Evolutionary conservation across 2,113 vertebrate species (phyloP), one percentile per base, ranked within the genome.

Genomic region (Tachuris rubrigastra): DNA sequence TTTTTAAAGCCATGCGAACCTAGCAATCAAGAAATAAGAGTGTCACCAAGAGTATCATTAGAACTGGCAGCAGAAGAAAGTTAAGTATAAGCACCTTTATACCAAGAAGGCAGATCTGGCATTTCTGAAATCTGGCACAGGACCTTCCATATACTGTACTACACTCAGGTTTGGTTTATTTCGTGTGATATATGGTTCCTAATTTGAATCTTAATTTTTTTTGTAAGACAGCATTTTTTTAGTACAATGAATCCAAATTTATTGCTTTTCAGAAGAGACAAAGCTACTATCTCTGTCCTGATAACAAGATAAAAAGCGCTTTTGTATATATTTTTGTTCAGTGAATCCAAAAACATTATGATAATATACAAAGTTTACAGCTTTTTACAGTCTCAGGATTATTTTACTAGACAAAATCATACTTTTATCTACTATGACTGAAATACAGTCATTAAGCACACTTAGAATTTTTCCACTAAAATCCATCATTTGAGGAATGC

Each of bases 1-100:
- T 99, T 98, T 99, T 99, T 73, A 99, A 98, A 88, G 99, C 99
- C 98, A 99, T 99, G 22, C 99, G 99, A 87, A 99, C 99, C 99
- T 99, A 74, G 19, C 41, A 89, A 76, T 25, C 46, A 92, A 82
- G 15, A 78, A 78, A 95, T 16, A 20, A 28, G 74, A 87, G 37
- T 19, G 11, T 80, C 55, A 95, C 50, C 37, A 59, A 75, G 46
- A 72, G 7, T 8, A 50, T 65, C 41, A 50, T 33, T 42, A 89
- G 27, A 72, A 86, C 11, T 49, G 56, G 73, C 22, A 59, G 22
- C 23, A 63, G 30, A 37, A 37, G 13, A 59, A 52, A 52, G 6
- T 35, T 31, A 81, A 77, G 58, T 65, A 41, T 8, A 66, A 93
- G 37, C 23, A 52, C 14, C 50, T 27, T 28, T 28, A 52, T 28